Evolutionary conservation across 2,888 invertebrate species (phyloP).

Genomic region (Heteromurus nitidus): DNA sequence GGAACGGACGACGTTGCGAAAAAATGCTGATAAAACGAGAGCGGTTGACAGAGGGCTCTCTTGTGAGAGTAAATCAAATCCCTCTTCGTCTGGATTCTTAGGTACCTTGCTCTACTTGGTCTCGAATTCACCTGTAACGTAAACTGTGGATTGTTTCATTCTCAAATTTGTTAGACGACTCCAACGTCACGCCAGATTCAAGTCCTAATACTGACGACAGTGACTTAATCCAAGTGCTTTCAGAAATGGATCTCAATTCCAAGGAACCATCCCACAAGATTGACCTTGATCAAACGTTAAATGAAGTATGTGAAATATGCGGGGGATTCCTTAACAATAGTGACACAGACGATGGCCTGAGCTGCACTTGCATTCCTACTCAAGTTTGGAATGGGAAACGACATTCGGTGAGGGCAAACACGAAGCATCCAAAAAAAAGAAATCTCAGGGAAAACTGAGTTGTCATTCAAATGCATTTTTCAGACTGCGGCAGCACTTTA

Average conservation of each 20-base stretch:
- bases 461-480: not conserved
- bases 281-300: constrained; percentile 25
- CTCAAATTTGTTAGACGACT: constrained; percentile 2
- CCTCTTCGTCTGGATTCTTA: constrained; percentile 16
- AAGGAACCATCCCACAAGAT: not conserved
- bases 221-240: constrained; percentile 29
- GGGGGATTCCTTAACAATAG: constrained; percentile 13
- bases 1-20: not conserved
- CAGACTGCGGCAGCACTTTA: constrained; percentile 33
- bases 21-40: not conserved
- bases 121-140: no score
- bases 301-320: constrained; percentile 44
- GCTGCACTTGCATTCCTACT: constrained; percentile 26
- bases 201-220: no score
- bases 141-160: not conserved
- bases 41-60: not conserved
- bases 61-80: not conserved
- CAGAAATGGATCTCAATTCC: constrained; percentile 14
- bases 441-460: not conserved
- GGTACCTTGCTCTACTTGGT: not conserved
- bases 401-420: not conserved
- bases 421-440: not conserved
- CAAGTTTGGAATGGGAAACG: constrained; percentile 26
- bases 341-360: not conserved
- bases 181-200: constrained; percentile 1